Conservation (phyloP, 2,888 invertebrate genomes). For the Empis stercorea region DNA sequence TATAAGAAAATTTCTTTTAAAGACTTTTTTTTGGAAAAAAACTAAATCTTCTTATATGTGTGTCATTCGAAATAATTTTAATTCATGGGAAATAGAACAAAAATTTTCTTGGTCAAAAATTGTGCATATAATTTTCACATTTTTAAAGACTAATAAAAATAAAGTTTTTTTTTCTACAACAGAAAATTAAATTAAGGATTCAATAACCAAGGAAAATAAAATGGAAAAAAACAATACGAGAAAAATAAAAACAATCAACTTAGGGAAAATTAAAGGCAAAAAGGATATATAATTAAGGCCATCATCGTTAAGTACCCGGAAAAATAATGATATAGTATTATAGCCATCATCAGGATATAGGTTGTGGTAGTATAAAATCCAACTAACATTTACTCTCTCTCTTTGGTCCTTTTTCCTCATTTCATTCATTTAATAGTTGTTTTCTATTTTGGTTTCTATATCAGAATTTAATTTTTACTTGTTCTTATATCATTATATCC, state of each 20-base stretch:
- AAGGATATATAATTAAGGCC: slow-evolving; percentile 30
- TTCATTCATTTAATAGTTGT: too few species aligned
- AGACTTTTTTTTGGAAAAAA: too few species aligned
- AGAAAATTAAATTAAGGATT: neutral
- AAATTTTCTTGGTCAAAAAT: slow-evolving; percentile 11
- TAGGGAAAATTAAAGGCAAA: slow-evolving; percentile 18
- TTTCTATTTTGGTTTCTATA: too few species aligned
- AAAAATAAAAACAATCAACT: slow-evolving; percentile 21
- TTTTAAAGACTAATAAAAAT: slow-evolving; percentile 1
- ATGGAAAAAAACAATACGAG: slow-evolving; percentile 2
- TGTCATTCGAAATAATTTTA: slow-evolving; percentile 5
- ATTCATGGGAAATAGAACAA: too few species aligned
- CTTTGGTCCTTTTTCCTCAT: too few species aligned
- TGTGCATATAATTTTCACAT: slow-evolving; percentile 6
- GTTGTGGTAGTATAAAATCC: too few species aligned
- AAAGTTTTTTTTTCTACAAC: too few species aligned
- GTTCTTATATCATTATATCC: too few species aligned
- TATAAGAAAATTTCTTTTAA: slow-evolving; percentile 3
- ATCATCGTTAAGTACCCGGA: slow-evolving; percentile 33
- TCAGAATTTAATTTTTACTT: too few species aligned
- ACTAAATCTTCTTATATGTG: slow-evolving; percentile 4
- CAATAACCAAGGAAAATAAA: slow-evolving; percentile 6
- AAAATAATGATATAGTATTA: slow-evolving; percentile 34
- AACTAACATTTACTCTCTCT: too few species aligned
- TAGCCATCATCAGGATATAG: too few species aligned